Percentiles rank a stretch among this genome's conserved stretches.
These are phyloP conservation scores for Zapornia atra DNA, from an alignment of 2,113 vertebrate species.

Conservation along the genomic window DNA sequence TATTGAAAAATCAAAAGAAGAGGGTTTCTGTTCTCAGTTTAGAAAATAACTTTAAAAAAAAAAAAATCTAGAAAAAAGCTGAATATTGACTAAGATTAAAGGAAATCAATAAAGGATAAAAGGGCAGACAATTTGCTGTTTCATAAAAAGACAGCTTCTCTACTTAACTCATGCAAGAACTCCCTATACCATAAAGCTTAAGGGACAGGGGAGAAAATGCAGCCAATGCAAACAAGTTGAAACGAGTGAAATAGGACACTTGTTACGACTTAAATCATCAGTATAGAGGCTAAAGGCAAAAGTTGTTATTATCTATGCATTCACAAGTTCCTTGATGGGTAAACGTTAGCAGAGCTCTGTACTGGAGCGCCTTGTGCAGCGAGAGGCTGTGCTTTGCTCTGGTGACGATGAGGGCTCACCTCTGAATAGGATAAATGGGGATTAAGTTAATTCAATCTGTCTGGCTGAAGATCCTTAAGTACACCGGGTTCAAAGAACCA, in stretches of 20 bases:
- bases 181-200: neutral
- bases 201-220: neutral
- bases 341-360: neutral
- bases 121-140: neutral
- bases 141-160: neutral
- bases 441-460: constrained; percentile 23
- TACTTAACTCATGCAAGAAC: neutral
- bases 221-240: neutral
- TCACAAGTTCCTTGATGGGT: neutral
- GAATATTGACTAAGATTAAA: neutral
- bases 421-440: constrained; percentile 53
- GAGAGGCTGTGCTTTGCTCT: constrained; percentile 60
- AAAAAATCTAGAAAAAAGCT: neutral
- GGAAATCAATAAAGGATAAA: constrained; percentile 19
- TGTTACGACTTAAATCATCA: neutral
- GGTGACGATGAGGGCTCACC: constrained; percentile 63
- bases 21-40: neutral
- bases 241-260: neutral
- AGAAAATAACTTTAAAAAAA: neutral
- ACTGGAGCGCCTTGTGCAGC: constrained; percentile 27
- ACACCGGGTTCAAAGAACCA: neutral
- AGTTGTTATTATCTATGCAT: neutral
- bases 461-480: neutral
- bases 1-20: neutral
- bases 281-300: neutral